Evolutionary conservation across 2,113 vertebrate genomes (phyloP), one percentile per base, ranked within the genome.

Genomic region (Geococcyx californianus): DNA sequence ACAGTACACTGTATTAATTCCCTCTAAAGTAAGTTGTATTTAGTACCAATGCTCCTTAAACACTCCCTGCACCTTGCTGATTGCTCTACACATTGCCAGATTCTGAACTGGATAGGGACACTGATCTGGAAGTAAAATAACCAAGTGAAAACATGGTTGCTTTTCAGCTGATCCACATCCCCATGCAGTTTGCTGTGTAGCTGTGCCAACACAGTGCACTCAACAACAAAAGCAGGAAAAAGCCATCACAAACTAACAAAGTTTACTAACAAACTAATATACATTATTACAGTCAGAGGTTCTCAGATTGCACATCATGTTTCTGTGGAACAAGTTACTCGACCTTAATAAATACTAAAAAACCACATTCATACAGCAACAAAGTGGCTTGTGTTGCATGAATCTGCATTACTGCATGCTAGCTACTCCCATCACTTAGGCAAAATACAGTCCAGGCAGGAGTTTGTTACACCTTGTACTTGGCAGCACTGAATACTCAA

Each of bases 221-320:
- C 36, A n/a, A 59, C 59, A 73, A 73, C 64, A 42, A n/a, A 51
- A n/a, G 47, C 60, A 77, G 38, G 33, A 74, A 45, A 1, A 7
- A 75, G 42, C 34, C 62, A 93, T 44, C 54, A 72, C 34, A 20
- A 92, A 42, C 33, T 4, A 42, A 55, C 34, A 45, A n/a, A n/a
- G n/a, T n/a, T n/a, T n/a, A n/a, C n/a, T n/a, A n/a, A 6, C 2
- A 66, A 49, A 69, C n/a, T n/a, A n/a, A 78, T 17, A 52, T 20
- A 11, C 7, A 9, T 7, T 38, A 5, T 9, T 19, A 18, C 0
- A 64, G n/a, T 29, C 55, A 58, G 2, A 18, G 11, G 16, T 28
- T 72, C 49, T 73, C 26, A 72, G 40, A 14, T 24, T 44, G 49
- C 34, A 52, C 0, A 0, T 29, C 7, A 76, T 31, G 52, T 47